phyloP scores from a whole-genome alignment of 2,888 invertebrate genomes.

The Suillia variegata region DNA sequence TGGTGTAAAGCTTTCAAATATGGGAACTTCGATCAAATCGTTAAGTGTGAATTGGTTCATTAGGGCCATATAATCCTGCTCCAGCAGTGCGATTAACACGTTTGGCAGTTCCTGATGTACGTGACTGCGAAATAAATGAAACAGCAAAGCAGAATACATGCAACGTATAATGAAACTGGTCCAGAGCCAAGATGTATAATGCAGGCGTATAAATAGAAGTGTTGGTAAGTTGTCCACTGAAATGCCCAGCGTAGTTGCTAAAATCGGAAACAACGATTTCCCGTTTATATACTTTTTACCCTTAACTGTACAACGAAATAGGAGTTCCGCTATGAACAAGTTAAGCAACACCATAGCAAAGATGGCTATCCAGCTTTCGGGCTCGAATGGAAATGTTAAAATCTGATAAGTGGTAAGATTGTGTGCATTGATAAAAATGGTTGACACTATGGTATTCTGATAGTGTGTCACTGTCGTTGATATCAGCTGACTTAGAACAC shows the following conservation, averaged over 20 bases:
- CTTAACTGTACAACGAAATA: no score
- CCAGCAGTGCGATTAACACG: slow-evolving; percentile 28
- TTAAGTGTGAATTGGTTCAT: slow-evolving; percentile 28
- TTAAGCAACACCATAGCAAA: slow-evolving; percentile 25
- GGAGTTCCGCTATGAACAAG: slow-evolving; percentile 14
- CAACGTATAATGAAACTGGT: slow-evolving; percentile 35
- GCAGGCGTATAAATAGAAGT: slow-evolving; percentile 24
- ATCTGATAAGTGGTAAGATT: slow-evolving; percentile 34
- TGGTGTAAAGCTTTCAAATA: slow-evolving; percentile 16
- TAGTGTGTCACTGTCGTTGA: slow-evolving; percentile 39
- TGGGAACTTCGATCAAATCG: slow-evolving; percentile 26
- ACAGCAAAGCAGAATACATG: slow-evolving; percentile 38
- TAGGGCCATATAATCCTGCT: slow-evolving; percentile 30
- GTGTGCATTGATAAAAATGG: slow-evolving; percentile 32
- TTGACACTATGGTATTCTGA: slow-evolving; percentile 34
- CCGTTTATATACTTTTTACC: no score
- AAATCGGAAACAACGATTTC: slow-evolving; percentile 9
- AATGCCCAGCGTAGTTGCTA: slow-evolving; percentile 31
- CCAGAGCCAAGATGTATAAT: slow-evolving; percentile 35
- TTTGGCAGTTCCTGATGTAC: slow-evolving; percentile 34
- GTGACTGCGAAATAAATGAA: slow-evolving; percentile 36
- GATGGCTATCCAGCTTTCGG: slow-evolving; percentile 33
- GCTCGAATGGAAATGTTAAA: slow-evolving; percentile 39
- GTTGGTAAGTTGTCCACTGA: slow-evolving; percentile 18
- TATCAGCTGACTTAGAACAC: slow-evolving; percentile 23